A percentile compares a stretch with the other conserved stretches of the same genome.
phyloP scores from a whole-genome alignment of 2,113 vertebrate species.

The Nerophis ophidion region DNA sequence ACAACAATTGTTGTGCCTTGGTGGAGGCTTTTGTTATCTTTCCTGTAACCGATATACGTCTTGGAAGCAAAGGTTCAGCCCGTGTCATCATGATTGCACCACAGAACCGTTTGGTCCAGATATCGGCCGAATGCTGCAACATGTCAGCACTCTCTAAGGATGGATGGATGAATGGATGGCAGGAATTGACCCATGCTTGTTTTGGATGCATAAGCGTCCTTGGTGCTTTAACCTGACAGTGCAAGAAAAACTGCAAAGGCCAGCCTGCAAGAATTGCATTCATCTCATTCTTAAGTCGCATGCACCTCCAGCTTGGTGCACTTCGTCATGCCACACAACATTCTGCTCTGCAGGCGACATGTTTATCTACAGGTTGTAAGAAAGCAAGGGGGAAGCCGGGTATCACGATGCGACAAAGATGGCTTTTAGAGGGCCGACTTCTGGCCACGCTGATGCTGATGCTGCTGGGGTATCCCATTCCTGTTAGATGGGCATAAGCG shows the following conservation, averaged over 20 bases:
- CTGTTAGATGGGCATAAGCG: conserved; percentile 43
- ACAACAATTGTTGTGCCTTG: no score
- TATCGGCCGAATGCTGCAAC: conserved; percentile 5
- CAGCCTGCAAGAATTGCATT: conserved; percentile 11
- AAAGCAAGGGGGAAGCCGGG: conserved; percentile 18
- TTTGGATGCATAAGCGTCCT: conserved; percentile 6
- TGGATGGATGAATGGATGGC: conserved; percentile 8
- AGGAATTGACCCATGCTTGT: background rate
- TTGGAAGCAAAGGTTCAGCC: background rate
- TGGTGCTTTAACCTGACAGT: conserved; percentile 5
- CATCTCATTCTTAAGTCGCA: conserved; percentile 9
- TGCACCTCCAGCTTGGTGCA: no score
- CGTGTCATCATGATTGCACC: background rate
- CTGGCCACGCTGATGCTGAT: conserved; percentile 29
- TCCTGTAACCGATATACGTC: background rate
- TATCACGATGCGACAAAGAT: conserved; percentile 13
- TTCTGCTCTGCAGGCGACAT: conserved; percentile 11
- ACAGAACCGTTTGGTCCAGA: background rate
- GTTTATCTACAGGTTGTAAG: conserved; percentile 44
- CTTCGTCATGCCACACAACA: conserved; percentile 15
- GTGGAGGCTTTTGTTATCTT: no score
- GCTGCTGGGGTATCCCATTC: conserved; percentile 55
- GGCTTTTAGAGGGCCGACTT: conserved; percentile 48
- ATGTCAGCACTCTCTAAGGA: conserved; percentile 25
- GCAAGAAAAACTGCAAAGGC: conserved; percentile 4